Evolutionary conservation across 2,888 invertebrate genomes (phyloP).

Genomic region (Sphecodes monilicornis): DNA sequence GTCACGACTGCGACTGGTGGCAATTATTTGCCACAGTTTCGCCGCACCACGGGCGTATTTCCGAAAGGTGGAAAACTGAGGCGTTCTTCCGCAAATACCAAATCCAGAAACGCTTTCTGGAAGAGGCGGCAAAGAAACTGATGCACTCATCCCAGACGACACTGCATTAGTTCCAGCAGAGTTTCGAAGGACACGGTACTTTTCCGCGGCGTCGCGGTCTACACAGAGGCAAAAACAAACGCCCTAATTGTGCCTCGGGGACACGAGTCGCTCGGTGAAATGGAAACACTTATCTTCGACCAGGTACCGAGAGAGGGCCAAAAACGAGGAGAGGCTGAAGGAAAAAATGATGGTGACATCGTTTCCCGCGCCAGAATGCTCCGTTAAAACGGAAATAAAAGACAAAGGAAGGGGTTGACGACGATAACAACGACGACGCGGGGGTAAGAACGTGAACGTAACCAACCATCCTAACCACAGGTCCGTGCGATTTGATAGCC

Average conservation of each 20-base stretch:
- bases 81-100: neutral
- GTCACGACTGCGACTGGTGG: neutral
- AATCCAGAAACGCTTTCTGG: slow-evolving; percentile 3
- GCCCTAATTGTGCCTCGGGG: slow-evolving; percentile 76
- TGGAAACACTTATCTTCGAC: slow-evolving; percentile 64
- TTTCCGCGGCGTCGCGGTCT: neutral
- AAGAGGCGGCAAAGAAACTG: slow-evolving; percentile 5
- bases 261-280: slow-evolving; percentile 74
- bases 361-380: slow-evolving; percentile 42
- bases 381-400: slow-evolving; percentile 52
- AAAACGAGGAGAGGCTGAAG: slow-evolving; percentile 55
- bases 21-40: slow-evolving; percentile 2
- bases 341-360: slow-evolving; percentile 42
- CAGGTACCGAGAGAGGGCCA: slow-evolving; percentile 28
- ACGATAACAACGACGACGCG: slow-evolving; percentile 41
- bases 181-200: slow-evolving; percentile 21
- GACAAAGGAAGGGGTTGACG: slow-evolving; percentile 40
- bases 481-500: slow-evolving; percentile 79
- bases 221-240: slow-evolving; percentile 65
- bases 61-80: neutral
- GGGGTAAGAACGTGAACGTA: slow-evolving; percentile 40
- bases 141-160: slow-evolving; percentile 30
- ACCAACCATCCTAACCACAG: slow-evolving; percentile 71
- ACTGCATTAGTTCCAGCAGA: slow-evolving; percentile 38
- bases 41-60: neutral